A percentile compares a stretch with the other conserved stretches of the same genome.
phyloP scores from a whole-genome alignment of 2,113 vertebrate species.

The Phrynocephalus versicolor region DNA sequence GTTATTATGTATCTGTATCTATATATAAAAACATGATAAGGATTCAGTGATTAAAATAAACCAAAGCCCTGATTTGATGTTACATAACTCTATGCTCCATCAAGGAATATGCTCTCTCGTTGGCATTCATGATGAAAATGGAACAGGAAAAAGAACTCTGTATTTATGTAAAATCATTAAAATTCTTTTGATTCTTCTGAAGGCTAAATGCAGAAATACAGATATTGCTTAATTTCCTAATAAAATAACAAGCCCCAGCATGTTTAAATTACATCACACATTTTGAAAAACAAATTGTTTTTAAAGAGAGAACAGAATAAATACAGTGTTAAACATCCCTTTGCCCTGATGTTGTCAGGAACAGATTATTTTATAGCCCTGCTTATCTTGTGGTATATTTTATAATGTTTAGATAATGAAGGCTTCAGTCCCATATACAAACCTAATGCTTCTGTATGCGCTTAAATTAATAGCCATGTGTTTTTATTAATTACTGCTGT shows the following conservation, averaged over 20 bases:
- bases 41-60: constrained; percentile 49
- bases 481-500: not conserved
- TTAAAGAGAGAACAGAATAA: constrained; percentile 8
- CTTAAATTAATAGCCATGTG: not conserved
- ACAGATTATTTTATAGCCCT: not conserved
- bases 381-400: not conserved
- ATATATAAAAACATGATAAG: not conserved
- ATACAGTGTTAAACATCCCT: constrained; percentile 38
- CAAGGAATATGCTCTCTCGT: constrained; percentile 65
- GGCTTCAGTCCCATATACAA: not conserved
- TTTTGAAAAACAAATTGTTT: constrained; percentile 51
- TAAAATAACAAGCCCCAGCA: constrained; percentile 65
- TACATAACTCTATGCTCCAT: constrained; percentile 60
- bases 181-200: constrained; percentile 70
- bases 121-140: constrained; percentile 65
- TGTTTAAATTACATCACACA: constrained; percentile 63
- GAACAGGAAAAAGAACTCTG: constrained; percentile 57
- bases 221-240: constrained; percentile 69
- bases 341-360: constrained; percentile 33
- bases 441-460: not conserved
- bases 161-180: constrained; percentile 71
- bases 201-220: constrained; percentile 52
- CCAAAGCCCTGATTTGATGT: constrained; percentile 61
- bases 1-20: too few species aligned
- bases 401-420: not conserved